Evolutionary conservation across 2,113 vertebrate species (phyloP).

Genomic region (Psilopogon haemacephalus): DNA sequence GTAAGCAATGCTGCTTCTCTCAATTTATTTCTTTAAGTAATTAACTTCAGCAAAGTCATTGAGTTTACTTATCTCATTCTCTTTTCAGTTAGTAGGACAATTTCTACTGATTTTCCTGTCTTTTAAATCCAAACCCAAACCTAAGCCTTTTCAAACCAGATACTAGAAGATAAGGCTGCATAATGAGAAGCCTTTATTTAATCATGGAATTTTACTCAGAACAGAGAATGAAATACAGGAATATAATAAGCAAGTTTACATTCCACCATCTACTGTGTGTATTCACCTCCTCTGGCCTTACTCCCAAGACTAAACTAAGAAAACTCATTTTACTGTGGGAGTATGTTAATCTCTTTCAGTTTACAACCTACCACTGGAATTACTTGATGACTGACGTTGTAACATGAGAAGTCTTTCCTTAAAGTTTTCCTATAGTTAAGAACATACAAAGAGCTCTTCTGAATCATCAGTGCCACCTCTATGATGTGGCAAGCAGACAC

Average conservation of each 20-base stretch:
- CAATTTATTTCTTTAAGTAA: not conserved
- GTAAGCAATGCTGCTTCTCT: not conserved
- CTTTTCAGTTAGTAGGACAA: not conserved
- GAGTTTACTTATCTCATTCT: not conserved
- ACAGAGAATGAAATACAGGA: not conserved
- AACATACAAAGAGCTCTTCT: not conserved
- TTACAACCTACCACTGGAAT: not conserved
- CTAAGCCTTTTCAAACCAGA: not conserved
- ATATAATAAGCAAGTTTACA: not conserved
- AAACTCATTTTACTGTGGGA: not conserved
- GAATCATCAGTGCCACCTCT: not conserved
- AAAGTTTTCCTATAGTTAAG: not conserved
- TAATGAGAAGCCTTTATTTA: not conserved
- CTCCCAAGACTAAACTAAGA: not conserved
- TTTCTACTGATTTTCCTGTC: not conserved
- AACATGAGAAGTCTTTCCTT: not conserved
- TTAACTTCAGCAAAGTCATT: not conserved
- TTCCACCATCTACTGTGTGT: not conserved
- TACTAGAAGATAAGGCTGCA: not conserved
- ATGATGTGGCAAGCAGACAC: not conserved
- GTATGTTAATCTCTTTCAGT: not conserved
- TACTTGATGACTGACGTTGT: not conserved
- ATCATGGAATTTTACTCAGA: not conserved
- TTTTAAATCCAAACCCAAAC: not conserved
- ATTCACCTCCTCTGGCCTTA: not conserved